Evolutionary conservation across 1,140 invertebrate species (phyloP).

Genomic region (Drosophila subobscura): DNA sequence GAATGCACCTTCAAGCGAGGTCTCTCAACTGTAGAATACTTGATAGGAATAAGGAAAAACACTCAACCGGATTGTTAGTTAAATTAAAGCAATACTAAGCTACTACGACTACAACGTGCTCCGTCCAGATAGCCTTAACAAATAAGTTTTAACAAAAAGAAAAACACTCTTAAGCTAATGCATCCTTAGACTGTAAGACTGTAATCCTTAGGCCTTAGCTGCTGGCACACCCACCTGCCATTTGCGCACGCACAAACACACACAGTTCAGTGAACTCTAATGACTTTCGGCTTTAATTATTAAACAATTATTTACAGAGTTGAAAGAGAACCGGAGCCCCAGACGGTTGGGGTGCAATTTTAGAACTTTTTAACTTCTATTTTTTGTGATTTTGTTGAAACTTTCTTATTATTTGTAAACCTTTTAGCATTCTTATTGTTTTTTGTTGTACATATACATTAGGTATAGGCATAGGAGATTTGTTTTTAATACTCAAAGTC

Average conservation of each 20-base stretch:
- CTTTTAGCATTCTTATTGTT: constrained; percentile 39
- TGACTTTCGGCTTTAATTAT: constrained; percentile 42
- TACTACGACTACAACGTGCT: constrained; percentile 45
- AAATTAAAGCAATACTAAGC: constrained; percentile 57
- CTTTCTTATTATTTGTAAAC: constrained; percentile 31
- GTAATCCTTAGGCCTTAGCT: neutral
- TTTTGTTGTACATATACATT: constrained; percentile 52
- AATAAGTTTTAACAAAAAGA: constrained; percentile 4
- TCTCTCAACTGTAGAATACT: constrained; percentile 53
- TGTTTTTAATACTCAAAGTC: constrained; percentile 73
- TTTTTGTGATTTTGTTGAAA: constrained; percentile 73
- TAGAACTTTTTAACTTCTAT: constrained; percentile 37
- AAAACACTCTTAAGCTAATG: neutral
- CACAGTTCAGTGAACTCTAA: constrained; percentile 45
- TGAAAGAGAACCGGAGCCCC: constrained; percentile 6
- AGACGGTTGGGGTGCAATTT: neutral
- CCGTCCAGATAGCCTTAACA: constrained; percentile 69
- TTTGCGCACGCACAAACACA: constrained; percentile 4
- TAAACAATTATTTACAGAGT: constrained; percentile 31
- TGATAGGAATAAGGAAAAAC: constrained; percentile 23
- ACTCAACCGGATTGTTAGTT: constrained; percentile 41
- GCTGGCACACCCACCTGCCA: too few relatives aligned
- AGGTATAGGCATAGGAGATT: constrained; percentile 40
- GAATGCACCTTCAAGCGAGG: constrained; percentile 26
- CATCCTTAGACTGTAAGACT: neutral